Base-by-base conservation (phyloP, 2,113 vertebrate species). In the Rhea pennata region DNA sequence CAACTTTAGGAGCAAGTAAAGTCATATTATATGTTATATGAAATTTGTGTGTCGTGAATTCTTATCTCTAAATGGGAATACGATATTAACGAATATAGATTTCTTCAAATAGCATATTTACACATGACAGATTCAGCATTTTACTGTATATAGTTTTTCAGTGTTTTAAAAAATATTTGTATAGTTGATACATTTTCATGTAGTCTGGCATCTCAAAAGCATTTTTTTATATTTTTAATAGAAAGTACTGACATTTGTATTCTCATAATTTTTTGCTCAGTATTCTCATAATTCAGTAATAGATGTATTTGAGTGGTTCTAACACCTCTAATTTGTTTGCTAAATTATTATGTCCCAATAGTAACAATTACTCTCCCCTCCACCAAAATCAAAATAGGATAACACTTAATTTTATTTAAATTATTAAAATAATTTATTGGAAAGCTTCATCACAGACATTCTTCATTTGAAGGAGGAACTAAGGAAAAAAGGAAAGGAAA, bases 381-480 rank as follows among this genome's bases (percentile, higher is more conserved):
- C 9, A 6, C 29, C 56, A 31, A 59, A 59, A 59, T 73, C 58
- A 48, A 88, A 86, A 39, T 72, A 71, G 24, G 48, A 78, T 73
- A 69, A 61, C 12, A 20, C 6, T 46, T 29, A 96, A 70, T 6
- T 79, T 79, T 66, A 78, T 69, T 77, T 70, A 79, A 70, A 90
- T 88, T 67, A 80, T 89, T 91, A 59, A 90, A 93, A 88, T 48
- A 67, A 75, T 66, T 92, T 2, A 69, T 85, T 86, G 73, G 89
- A 95, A 97, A 95, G 6, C 61, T 90, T 97, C 92, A 93, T 15
- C 48, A 44, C 22, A 95, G 85, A 88, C 94, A 97, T 89, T 97
- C 82, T 74, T 80, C 71, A 92, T 95, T 95, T 96, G 93, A 88
- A 78, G 81, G 82, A 44, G 20, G 42, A 95, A 92, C 31, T 31